Base-by-base conservation (phyloP, 35 echinoderm and acorn worm species). In the Apostichopus japonicus region DNA sequence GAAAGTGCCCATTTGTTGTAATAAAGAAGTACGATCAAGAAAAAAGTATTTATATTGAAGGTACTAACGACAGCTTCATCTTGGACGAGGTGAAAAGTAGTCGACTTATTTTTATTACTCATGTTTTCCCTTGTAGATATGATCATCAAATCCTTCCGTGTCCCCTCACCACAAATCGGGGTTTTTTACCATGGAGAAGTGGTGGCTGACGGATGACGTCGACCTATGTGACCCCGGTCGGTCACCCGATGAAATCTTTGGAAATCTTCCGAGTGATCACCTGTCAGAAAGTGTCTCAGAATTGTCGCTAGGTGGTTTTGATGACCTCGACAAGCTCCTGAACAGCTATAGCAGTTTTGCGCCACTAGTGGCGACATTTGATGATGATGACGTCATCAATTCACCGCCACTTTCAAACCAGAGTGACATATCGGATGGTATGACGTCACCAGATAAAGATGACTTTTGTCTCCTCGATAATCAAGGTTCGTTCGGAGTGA, bases 201-300 rank as follows among this genome's bases (percentile, higher is more conserved):
- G 67, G 86, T 89, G 86, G 86, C 24, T 72, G 9, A 10, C 56
- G 15, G 86, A 89, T 27, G 86, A 89, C 61, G 62, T 21, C 4
- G 86, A 89, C 8, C 4, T 24, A 3, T 24, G 57, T 25, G 52
- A 24, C 53, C 86, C 63, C 1, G 86, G 61, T 65, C 56, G 3
- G 23, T 72, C 86, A n/a, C 86, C 86, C 1, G 86, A 89, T 16
- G 86, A 89, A 51, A 89, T 89, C 22, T 89, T 89, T 24, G 86
- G 86, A 4, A 72, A 8, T 73, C 59, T 89, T 72, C 63, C 14
- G 1, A 27, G 72, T 8, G 17, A 24, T 5, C 13, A 51, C 0
- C 79, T 17, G 44, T 51, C 79, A 82, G 22, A 24, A 24, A n/a
- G 33, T 13, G 33, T 56, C 15, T 10, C 33, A 51, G 79, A 56